Conservation (phyloP, 2,113 vertebrate genomes). For the Hiodon alosoides region DNA sequence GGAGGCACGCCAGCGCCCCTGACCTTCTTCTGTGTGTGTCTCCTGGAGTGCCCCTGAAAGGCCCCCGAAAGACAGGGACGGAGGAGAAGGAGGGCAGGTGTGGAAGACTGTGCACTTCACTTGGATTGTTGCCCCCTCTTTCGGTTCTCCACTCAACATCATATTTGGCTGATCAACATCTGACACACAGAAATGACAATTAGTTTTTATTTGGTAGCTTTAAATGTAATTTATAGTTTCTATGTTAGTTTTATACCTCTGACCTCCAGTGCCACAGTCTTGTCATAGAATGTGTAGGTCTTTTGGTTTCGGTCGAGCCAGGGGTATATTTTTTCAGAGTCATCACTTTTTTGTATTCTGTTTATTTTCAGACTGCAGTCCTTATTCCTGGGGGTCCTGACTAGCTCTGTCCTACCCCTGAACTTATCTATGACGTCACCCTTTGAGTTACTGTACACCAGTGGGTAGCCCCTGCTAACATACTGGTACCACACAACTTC, state of each 20-base stretch:
- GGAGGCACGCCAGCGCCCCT: background rate
- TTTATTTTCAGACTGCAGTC: slow-evolving; percentile 22
- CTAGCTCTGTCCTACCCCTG: slow-evolving; percentile 15
- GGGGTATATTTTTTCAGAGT: slow-evolving; percentile 9
- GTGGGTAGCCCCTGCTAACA: slow-evolving; percentile 12
- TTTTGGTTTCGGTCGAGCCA: slow-evolving; percentile 14
- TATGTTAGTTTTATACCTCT: slow-evolving; percentile 8
- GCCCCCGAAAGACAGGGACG: slow-evolving; percentile 16
- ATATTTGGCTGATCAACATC: background rate
- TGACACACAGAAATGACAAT: background rate
- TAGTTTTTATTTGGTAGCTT: too few species aligned
- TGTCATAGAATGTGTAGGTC: slow-evolving; percentile 9
- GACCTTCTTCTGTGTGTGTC: background rate
- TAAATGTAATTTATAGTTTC: too few species aligned
- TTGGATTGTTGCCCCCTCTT: background rate
- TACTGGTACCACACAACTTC: slow-evolving; percentile 23
- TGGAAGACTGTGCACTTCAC: slow-evolving; percentile 14
- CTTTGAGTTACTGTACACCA: slow-evolving; percentile 18
- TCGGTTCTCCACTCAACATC: slow-evolving; percentile 3
- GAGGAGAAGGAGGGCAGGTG: slow-evolving; percentile 20
- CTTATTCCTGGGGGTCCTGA: background rate
- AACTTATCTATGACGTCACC: background rate
- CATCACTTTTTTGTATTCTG: background rate
- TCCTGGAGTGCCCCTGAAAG: background rate
- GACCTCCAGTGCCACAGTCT: slow-evolving; percentile 12